A percentile compares a stretch with the other conserved stretches of the same genome.
Evolutionary conservation across 2,797 vertebrate genomes (phyloP).

Genomic region (Helostoma temminkii): DNA sequence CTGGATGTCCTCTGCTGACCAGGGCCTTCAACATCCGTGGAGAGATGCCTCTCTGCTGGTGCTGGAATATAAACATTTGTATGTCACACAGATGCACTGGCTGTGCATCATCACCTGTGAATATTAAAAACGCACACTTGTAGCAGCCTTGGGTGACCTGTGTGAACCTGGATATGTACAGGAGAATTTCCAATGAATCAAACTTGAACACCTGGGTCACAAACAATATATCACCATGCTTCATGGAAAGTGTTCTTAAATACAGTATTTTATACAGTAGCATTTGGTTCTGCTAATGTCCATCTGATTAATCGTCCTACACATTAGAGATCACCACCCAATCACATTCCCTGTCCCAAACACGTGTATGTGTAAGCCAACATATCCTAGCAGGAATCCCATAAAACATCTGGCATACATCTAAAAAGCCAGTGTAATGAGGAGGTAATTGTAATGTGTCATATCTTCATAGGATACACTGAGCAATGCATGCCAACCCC

Average conservation of each 20-base stretch:
- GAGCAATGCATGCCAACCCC: constrained; percentile 18
- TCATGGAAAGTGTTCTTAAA: too few relatives aligned
- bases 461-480: constrained; percentile 16
- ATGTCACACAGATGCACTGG: constrained; percentile 29
- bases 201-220: too few relatives aligned
- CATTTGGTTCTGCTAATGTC: too few relatives aligned
- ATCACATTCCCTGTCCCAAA: too few relatives aligned
- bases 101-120: constrained; percentile 2
- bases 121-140: neutral
- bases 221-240: too few relatives aligned
- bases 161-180: too few relatives aligned
- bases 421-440: constrained; percentile 21
- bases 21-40: constrained; percentile 95
- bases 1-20: constrained; percentile 92
- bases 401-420: neutral
- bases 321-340: too few relatives aligned
- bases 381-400: neutral
- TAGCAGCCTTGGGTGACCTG: too few relatives aligned
- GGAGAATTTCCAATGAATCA: too few relatives aligned
- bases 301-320: neutral
- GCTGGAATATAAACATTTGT: constrained; percentile 80
- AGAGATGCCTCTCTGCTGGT: constrained; percentile 92
- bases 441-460: constrained; percentile 2
- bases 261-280: too few relatives aligned
- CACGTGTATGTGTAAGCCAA: neutral